phyloP scores from a whole-genome alignment of 2,797 vertebrate species.

The Geotria australis region DNA sequence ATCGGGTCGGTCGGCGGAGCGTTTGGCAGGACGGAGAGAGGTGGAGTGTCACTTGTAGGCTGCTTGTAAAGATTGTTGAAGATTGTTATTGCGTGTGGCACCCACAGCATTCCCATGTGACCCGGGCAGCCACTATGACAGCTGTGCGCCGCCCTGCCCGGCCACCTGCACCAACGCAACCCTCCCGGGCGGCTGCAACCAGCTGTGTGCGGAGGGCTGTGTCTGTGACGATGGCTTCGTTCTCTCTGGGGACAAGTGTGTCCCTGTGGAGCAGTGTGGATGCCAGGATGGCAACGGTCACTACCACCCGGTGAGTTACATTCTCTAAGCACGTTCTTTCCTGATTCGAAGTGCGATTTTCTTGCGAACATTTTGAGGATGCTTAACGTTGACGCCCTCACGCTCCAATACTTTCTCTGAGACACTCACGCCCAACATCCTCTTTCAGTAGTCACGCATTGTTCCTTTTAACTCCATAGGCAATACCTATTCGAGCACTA shows the following conservation, averaged over 20 bases:
- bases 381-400: too few species aligned
- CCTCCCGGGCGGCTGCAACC: constrained; percentile 10
- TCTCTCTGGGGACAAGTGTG: constrained; percentile 40
- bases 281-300: constrained; percentile 21
- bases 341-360: too few species aligned
- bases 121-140: constrained; percentile 22
- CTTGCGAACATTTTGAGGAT: neutral
- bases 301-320: constrained; percentile 22
- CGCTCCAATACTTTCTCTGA: too few species aligned
- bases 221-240: constrained; percentile 28
- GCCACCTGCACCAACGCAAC: constrained; percentile 22
- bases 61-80: too few species aligned
- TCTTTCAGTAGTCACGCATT: too few species aligned
- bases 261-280: constrained; percentile 26
- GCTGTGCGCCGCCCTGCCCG: constrained; percentile 26
- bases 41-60: too few species aligned
- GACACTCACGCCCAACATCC: too few species aligned
- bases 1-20: too few species aligned
- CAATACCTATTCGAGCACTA: too few species aligned
- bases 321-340: neutral
- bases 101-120: constrained; percentile 33
- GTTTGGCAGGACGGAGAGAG: too few species aligned
- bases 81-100: neutral
- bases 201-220: constrained; percentile 39
- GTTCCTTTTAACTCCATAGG: too few species aligned